A percentile compares a stretch with the other conserved stretches of the same genome.
phyloP scores from a whole-genome alignment of 2,888 invertebrate genomes.

The Cantharis nigra region DNA sequence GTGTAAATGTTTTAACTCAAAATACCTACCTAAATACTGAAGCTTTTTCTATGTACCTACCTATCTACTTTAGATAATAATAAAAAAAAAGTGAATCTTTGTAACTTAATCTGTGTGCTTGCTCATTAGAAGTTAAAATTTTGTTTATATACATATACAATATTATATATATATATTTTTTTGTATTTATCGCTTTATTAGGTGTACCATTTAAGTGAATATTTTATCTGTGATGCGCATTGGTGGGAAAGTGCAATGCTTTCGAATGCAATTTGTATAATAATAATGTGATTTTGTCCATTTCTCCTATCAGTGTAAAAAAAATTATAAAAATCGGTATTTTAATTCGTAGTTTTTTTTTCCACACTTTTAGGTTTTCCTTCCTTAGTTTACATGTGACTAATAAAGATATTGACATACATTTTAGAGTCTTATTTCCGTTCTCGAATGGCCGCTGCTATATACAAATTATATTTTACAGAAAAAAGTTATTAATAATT shows the following conservation, averaged over 20 bases:
- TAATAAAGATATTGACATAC: constrained; percentile 43
- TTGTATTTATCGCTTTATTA: constrained; percentile 24
- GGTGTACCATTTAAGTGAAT: constrained; percentile 27
- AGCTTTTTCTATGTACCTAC: constrained; percentile 31
- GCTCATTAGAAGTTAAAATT: constrained; percentile 32
- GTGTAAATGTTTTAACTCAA: constrained; percentile 29
- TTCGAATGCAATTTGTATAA: constrained; percentile 43
- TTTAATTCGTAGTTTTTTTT: constrained; percentile 52
- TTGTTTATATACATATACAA: constrained; percentile 1
- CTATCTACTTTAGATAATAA: constrained; percentile 21
- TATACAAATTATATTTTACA: too few relatives aligned
- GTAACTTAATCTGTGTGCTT: constrained; percentile 46
- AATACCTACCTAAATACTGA: constrained; percentile 11
- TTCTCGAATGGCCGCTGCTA: too few relatives aligned
- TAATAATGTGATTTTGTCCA: constrained; percentile 54
- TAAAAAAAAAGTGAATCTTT: constrained; percentile 29
- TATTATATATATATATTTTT: constrained; percentile 23
- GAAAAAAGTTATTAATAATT: too few relatives aligned
- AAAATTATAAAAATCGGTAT: constrained; percentile 46
- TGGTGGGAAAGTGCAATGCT: constrained; percentile 56
- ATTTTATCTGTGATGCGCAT: constrained; percentile 54
- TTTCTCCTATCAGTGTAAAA: constrained; percentile 54
- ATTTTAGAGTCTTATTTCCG: background rate
- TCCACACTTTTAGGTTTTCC: constrained; percentile 52
- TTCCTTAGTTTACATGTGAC: constrained; percentile 49